These are phyloP conservation scores for Drosophila atripex DNA, from an alignment of 2,888 invertebrate genomes.

Conservation along the genomic window DNA sequence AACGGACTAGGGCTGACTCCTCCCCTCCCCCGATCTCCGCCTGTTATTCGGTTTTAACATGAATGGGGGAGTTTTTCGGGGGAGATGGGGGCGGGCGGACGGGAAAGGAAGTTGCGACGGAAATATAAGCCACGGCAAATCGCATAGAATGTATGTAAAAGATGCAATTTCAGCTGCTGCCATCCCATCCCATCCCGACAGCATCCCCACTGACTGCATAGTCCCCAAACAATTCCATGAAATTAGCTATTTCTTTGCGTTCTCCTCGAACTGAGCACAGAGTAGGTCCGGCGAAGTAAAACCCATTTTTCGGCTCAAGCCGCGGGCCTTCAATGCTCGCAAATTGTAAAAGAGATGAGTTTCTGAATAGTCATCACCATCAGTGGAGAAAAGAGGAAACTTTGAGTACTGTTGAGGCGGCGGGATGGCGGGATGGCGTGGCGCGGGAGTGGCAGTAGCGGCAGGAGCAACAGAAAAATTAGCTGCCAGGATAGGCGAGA, in stretches of 20 bases:
- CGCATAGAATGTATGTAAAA: conserved; percentile 76
- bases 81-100: conserved; percentile 12
- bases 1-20: conserved; percentile 13
- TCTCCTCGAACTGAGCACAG: conserved; percentile 20
- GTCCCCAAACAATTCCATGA: conserved; percentile 70
- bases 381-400: conserved; percentile 12
- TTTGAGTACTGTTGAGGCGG: not conserved
- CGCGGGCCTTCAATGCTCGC: conserved; percentile 57
- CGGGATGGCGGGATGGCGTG: not conserved
- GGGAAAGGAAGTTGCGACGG: conserved; percentile 24
- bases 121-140: conserved; percentile 67
- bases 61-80: conserved; percentile 56
- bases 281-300: conserved; percentile 26
- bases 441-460: not conserved
- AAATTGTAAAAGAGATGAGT: conserved; percentile 63
- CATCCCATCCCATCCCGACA: not conserved
- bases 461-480: conserved; percentile 4
- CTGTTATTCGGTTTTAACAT: conserved; percentile 62
- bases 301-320: conserved; percentile 74
- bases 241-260: conserved; percentile 68
- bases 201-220: conserved; percentile 1
- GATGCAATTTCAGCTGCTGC: conserved; percentile 74
- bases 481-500: conserved; percentile 37
- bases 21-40: not conserved
- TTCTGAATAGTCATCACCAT: conserved; percentile 51